Evolutionary conservation across 2,797 vertebrate species (phyloP).

Genomic region (Hoplostethus mediterraneus): DNA sequence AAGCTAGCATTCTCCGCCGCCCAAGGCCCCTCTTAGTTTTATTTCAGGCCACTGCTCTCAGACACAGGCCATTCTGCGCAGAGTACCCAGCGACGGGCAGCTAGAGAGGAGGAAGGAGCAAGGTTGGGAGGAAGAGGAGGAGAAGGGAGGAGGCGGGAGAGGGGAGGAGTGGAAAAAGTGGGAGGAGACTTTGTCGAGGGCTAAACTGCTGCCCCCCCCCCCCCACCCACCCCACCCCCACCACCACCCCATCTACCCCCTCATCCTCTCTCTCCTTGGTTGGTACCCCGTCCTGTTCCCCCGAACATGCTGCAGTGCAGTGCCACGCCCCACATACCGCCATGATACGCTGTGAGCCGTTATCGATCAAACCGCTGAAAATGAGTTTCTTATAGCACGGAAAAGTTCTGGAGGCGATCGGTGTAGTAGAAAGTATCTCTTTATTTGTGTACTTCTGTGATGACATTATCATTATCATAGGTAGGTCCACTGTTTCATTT

Average conservation of each 20-base stretch:
- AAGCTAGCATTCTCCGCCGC: slow-evolving; percentile 82
- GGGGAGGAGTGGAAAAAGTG: slow-evolving; percentile 52
- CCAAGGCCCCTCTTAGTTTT: slow-evolving; percentile 79
- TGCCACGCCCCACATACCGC: slow-evolving; percentile 67
- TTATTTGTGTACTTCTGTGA: no score
- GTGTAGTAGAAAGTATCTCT: no score
- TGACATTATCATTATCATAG: no score
- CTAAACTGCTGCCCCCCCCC: slow-evolving; percentile 59
- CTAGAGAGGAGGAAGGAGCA: slow-evolving; percentile 65
- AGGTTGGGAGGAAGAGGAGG: slow-evolving; percentile 50
- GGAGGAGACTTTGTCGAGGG: slow-evolving; percentile 65
- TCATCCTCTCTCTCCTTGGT: slow-evolving; percentile 50
- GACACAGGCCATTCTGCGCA: slow-evolving; percentile 80
- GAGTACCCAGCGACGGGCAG: slow-evolving; percentile 73
- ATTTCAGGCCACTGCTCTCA: slow-evolving; percentile 84
- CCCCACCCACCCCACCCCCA: no score
- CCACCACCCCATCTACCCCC: not conserved
- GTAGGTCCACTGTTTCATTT: no score
- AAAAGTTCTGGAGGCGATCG: no score
- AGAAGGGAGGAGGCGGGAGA: slow-evolving; percentile 31
- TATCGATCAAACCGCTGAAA: slow-evolving; percentile 19
- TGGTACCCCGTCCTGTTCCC: slow-evolving; percentile 48
- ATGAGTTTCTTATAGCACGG: no score
- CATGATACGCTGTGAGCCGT: slow-evolving; percentile 20
- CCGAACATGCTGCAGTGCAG: slow-evolving; percentile 71